phyloP scores from a whole-genome alignment of 2,888 invertebrate species.

The Meteorus colon region DNA sequence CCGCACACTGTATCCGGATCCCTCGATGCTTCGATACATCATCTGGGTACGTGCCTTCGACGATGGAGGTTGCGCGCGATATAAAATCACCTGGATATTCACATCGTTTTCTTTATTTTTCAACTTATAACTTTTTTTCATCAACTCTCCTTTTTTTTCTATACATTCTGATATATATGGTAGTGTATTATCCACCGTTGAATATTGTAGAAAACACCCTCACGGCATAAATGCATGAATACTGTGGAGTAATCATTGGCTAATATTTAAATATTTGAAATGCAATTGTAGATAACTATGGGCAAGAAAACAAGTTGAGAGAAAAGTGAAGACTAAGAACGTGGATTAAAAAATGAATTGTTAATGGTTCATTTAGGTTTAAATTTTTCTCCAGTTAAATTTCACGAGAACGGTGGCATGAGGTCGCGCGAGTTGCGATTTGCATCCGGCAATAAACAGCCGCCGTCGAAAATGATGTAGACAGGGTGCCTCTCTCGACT shows the following conservation, averaged over 20 bases:
- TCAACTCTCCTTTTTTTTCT: background rate
- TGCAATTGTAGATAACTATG: too few relatives aligned
- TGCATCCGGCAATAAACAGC: conserved; percentile 64
- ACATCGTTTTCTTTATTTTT: background rate
- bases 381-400: background rate
- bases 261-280: too few relatives aligned
- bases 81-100: conserved; percentile 14
- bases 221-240: too few relatives aligned
- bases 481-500: conserved; percentile 48
- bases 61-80: conserved; percentile 5
- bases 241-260: too few relatives aligned
- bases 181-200: too few relatives aligned
- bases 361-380: background rate
- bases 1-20: conserved; percentile 43
- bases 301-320: too few relatives aligned
- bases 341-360: background rate
- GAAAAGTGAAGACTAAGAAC: background rate
- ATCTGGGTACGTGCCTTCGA: conserved; percentile 28
- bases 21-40: conserved; percentile 51
- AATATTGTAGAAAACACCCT: too few relatives aligned
- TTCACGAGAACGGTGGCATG: conserved; percentile 49
- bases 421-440: conserved; percentile 59
- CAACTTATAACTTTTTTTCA: background rate
- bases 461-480: conserved; percentile 66
- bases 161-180: background rate